A percentile compares a stretch with the other conserved stretches of the same genome.
Conservation (phyloP, 2,888 invertebrate species). For the Callyntrura guangdongensis region DNA sequence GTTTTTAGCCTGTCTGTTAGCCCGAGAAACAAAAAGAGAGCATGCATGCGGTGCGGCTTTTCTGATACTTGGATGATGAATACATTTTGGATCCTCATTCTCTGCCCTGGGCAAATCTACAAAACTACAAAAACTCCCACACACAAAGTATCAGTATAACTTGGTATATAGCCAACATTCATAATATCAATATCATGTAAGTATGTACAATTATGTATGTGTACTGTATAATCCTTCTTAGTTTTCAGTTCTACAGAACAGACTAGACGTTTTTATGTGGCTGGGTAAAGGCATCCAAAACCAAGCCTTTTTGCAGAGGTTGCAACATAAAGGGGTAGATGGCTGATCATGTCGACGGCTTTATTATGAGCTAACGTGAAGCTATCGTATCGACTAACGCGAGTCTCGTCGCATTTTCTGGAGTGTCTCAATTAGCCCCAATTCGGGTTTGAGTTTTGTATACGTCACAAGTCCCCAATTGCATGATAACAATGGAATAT, state of each 20-base stretch:
- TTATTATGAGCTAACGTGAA: background rate
- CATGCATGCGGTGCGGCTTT: constrained; percentile 23
- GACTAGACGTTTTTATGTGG: background rate
- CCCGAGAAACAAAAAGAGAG: background rate
- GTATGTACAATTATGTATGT: too few species aligned
- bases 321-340: background rate
- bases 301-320: background rate
- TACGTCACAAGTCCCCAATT: too few species aligned
- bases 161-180: too few species aligned
- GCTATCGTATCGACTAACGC: background rate
- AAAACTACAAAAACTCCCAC: background rate
- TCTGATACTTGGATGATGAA: background rate
- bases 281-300: background rate
- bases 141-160: background rate
- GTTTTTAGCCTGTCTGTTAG: background rate
- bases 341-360: background rate
- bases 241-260: too few species aligned
- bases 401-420: too few species aligned
- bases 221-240: too few species aligned
- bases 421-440: too few species aligned
- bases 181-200: too few species aligned
- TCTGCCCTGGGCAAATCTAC: background rate
- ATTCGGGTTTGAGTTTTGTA: too few species aligned
- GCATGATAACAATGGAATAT: too few species aligned
- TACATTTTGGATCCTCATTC: background rate